Percentiles rank a stretch among this genome's conserved stretches.
phyloP scores from a whole-genome alignment of 2,888 invertebrate species.

The Lobophora halterata region DNA sequence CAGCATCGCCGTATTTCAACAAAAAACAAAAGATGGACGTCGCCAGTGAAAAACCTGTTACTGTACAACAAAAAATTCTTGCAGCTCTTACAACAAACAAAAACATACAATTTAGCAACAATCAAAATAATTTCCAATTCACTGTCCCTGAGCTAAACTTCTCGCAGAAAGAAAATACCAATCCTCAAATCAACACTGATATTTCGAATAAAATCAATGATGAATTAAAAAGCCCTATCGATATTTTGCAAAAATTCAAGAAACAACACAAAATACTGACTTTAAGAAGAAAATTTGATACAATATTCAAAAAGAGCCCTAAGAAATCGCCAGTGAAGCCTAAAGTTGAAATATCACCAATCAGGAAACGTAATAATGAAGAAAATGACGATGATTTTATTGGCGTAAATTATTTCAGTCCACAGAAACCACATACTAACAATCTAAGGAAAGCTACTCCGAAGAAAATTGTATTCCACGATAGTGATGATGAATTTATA shows the following conservation, averaged over 20 bases:
- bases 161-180: conserved; percentile 59
- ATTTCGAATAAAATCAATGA: conserved; percentile 22
- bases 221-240: conserved; percentile 34
- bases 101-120: conserved; percentile 34
- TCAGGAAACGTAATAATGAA: conserved; percentile 15
- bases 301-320: conserved; percentile 35
- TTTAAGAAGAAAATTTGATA: conserved; percentile 39
- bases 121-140: conserved; percentile 42
- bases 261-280: conserved; percentile 45
- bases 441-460: conserved; percentile 24
- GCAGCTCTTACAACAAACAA: conserved; percentile 52
- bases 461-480: conserved; percentile 36
- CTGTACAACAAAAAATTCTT: conserved; percentile 59
- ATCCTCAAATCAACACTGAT: conserved; percentile 32
- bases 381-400: conserved; percentile 20
- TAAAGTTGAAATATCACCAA: conserved; percentile 13
- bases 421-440: conserved; percentile 6
- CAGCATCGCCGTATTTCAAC: conserved; percentile 63
- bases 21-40: conserved; percentile 56
- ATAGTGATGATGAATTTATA: conserved; percentile 73
- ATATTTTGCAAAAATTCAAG: conserved; percentile 56
- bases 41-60: conserved; percentile 36
- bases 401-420: conserved; percentile 19
- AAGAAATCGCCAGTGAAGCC: conserved; percentile 20
- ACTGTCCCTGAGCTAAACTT: conserved; percentile 40